These are phyloP conservation scores for Melinopterus prodromus DNA, from an alignment of 2,888 invertebrate genomes.

Conservation along the genomic window DNA sequence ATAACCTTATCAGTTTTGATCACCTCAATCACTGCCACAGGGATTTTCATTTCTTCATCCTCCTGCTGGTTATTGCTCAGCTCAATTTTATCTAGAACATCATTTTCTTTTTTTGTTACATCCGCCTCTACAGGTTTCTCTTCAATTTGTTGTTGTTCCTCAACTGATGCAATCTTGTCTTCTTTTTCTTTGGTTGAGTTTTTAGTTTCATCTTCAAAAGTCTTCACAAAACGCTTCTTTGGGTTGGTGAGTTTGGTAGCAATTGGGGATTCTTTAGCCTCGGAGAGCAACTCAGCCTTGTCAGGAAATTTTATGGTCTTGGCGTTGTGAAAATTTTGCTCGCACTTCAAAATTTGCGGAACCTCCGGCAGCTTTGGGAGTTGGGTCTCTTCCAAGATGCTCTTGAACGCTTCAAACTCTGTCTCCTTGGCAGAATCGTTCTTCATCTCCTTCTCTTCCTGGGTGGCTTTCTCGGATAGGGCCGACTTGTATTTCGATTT, in stretches of 20 bases:
- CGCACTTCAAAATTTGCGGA: slow-evolving; percentile 58
- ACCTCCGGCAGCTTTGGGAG: slow-evolving; percentile 67
- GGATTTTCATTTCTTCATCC: not conserved
- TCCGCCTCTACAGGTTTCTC: slow-evolving; percentile 7
- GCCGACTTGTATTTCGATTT: slow-evolving; percentile 24
- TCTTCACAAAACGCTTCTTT: slow-evolving; percentile 58
- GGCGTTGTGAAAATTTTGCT: slow-evolving; percentile 58
- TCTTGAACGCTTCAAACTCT: slow-evolving; percentile 67
- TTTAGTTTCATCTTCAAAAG: slow-evolving; percentile 54
- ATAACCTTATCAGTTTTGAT: not conserved
- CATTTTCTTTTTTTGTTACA: slow-evolving; percentile 24
- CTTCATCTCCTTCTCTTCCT: slow-evolving; percentile 32
- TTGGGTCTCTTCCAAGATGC: slow-evolving; percentile 68
- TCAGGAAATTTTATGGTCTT: slow-evolving; percentile 58
- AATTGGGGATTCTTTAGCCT: slow-evolving; percentile 32
- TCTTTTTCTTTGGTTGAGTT: slow-evolving; percentile 35
- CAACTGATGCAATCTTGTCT: slow-evolving; percentile 30
- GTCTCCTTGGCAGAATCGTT: slow-evolving; percentile 38
- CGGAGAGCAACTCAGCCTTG: slow-evolving; percentile 43
- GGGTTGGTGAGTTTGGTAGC: slow-evolving; percentile 56
- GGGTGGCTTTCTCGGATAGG: slow-evolving; percentile 23
- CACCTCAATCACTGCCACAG: not conserved
- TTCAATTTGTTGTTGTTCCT: slow-evolving; percentile 43
- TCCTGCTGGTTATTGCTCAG: not conserved
- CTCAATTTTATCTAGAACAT: slow-evolving; percentile 9